Conservation (phyloP, 2,888 invertebrate species). For the Caenorhabditis sp. region DNA sequence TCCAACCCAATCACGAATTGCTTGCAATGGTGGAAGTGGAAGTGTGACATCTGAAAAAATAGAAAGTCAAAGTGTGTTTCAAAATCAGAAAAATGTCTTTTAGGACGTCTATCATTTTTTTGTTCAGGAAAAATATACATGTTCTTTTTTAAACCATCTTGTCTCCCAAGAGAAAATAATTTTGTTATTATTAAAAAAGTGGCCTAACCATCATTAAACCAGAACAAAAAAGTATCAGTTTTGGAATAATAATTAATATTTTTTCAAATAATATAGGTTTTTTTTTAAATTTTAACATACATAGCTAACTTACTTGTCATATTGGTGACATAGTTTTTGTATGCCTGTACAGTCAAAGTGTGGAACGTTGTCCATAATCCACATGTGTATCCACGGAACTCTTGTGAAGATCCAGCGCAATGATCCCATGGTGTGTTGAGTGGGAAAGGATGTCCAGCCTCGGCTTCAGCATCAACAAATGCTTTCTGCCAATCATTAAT, state of each 20-base stretch:
- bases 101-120: too few relatives aligned
- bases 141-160: too few relatives aligned
- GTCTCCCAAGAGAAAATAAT: too few relatives aligned
- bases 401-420: slow-evolving; percentile 55
- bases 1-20: slow-evolving; percentile 88
- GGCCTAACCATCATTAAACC: too few relatives aligned
- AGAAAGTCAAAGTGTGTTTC: too few relatives aligned
- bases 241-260: too few relatives aligned
- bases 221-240: too few relatives aligned
- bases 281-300: too few relatives aligned
- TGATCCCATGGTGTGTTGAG: slow-evolving; percentile 67
- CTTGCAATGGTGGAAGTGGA: slow-evolving; percentile 80
- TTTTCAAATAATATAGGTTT: too few relatives aligned
- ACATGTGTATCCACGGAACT: slow-evolving; percentile 83
- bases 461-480: slow-evolving; percentile 63
- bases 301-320: slow-evolving; percentile 26
- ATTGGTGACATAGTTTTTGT: slow-evolving; percentile 58
- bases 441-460: slow-evolving; percentile 66
- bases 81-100: too few relatives aligned
- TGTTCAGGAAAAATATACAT: too few relatives aligned
- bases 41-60: slow-evolving; percentile 31
- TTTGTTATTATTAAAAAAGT: too few relatives aligned
- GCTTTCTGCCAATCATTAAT: slow-evolving; percentile 65
- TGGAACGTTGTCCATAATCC: slow-evolving; percentile 95
- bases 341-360: slow-evolving; percentile 83